Evolutionary conservation across 2,888 invertebrate species (phyloP).

Genomic region (Mesoligia furuncula): DNA sequence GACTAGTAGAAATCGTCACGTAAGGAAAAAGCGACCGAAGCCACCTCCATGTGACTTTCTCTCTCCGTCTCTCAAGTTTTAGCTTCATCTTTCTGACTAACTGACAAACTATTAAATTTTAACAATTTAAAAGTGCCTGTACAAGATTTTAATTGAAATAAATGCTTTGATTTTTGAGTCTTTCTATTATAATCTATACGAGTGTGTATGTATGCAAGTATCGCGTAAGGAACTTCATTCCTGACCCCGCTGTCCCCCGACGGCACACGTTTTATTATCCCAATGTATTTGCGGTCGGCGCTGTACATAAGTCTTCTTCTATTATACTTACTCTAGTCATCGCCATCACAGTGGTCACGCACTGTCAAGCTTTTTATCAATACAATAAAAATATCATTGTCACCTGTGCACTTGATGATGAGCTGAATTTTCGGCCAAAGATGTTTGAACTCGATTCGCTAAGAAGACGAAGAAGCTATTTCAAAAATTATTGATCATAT

Average conservation of each 20-base stretch:
- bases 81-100: too few species aligned
- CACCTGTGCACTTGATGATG: neutral
- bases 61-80: neutral
- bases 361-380: too few species aligned
- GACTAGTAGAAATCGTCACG: neutral
- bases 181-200: too few species aligned
- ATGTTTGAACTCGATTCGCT: neutral
- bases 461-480: neutral
- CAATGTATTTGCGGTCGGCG: too few species aligned
- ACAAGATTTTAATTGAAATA: too few species aligned
- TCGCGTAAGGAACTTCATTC: neutral
- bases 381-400: too few species aligned
- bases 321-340: fast-evolving
- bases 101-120: too few species aligned
- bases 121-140: too few species aligned
- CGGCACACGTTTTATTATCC: neutral
- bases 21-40: neutral
- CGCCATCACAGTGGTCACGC: too few species aligned
- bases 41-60: neutral
- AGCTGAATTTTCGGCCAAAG: neutral
- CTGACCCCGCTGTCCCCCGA: neutral
- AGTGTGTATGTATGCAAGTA: neutral
- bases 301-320: neutral
- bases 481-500: neutral
- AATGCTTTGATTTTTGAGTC: too few species aligned